These are phyloP conservation scores for Habroteleia sp. DNA, from an alignment of 2,888 invertebrate species.

Conservation along the genomic window DNA sequence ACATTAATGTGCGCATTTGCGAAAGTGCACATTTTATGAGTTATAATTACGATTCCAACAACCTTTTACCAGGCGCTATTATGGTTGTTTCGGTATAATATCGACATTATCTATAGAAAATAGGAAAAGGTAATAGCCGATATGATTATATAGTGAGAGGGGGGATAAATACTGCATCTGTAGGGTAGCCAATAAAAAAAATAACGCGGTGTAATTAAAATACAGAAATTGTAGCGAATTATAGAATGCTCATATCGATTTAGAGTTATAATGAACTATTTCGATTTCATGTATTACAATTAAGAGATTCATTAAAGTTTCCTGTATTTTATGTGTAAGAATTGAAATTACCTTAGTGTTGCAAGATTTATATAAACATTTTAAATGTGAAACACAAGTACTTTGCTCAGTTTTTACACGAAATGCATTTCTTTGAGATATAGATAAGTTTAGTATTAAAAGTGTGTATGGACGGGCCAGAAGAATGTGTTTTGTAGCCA, in stretches of 20 bases:
- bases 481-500: too few relatives aligned
- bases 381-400: too few relatives aligned
- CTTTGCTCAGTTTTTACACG: too few relatives aligned
- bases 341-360: too few relatives aligned
- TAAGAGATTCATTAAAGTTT: too few relatives aligned
- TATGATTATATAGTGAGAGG: conserved; percentile 35
- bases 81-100: conserved; percentile 30
- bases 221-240: conserved; percentile 15
- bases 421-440: too few relatives aligned
- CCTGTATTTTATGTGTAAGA: too few relatives aligned
- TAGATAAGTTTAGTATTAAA: too few relatives aligned
- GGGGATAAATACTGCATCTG: conserved; percentile 29
- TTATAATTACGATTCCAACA: conserved; percentile 48
- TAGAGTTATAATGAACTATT: too few relatives aligned
- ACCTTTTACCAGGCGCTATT: conserved; percentile 44
- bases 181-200: conserved; percentile 9
- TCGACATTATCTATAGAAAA: conserved; percentile 34
- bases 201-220: conserved; percentile 25
- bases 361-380: too few relatives aligned
- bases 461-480: too few relatives aligned
- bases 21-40: conserved; percentile 58
- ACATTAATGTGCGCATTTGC: conserved; percentile 54
- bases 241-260: conserved; percentile 13
- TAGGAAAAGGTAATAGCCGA: conserved; percentile 42
- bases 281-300: too few relatives aligned